Percentiles rank a stretch among this genome's conserved stretches.
phyloP scores from a whole-genome alignment of 2,797 vertebrate species.

The Oreochromis grahami region DNA sequence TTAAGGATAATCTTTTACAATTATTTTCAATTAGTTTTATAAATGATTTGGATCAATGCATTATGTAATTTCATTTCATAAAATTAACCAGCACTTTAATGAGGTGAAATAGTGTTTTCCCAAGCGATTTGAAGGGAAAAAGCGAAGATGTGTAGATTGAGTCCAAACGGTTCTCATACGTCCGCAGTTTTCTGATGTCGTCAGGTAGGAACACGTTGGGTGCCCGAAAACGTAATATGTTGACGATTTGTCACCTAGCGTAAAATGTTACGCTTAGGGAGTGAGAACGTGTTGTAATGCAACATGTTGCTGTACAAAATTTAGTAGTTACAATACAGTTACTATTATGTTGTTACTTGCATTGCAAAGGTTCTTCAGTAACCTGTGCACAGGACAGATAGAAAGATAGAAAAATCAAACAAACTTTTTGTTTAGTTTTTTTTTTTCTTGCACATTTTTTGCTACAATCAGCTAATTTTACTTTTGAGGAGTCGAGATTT shows the following conservation, averaged over 20 bases:
- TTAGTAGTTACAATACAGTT: not conserved
- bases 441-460: not conserved
- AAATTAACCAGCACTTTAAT: too few species aligned
- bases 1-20: not conserved
- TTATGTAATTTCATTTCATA: not conserved
- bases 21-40: not conserved
- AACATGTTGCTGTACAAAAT: not conserved
- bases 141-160: too few species aligned
- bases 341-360: not conserved
- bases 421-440: not conserved
- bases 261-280: too few species aligned
- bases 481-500: not conserved
- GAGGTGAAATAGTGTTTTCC: too few species aligned
- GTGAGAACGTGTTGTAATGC: too few species aligned
- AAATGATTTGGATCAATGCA: not conserved
- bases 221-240: too few species aligned
- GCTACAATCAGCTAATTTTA: not conserved
- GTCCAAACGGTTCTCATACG: too few species aligned
- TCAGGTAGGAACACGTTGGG: too few species aligned
- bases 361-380: not conserved
- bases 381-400: not conserved
- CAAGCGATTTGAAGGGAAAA: too few species aligned
- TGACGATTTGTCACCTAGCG: too few species aligned
- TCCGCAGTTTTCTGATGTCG: too few species aligned
- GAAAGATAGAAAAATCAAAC: not conserved